Conservation (phyloP, 2,113 vertebrate species). For the Tyto alba region DNA sequence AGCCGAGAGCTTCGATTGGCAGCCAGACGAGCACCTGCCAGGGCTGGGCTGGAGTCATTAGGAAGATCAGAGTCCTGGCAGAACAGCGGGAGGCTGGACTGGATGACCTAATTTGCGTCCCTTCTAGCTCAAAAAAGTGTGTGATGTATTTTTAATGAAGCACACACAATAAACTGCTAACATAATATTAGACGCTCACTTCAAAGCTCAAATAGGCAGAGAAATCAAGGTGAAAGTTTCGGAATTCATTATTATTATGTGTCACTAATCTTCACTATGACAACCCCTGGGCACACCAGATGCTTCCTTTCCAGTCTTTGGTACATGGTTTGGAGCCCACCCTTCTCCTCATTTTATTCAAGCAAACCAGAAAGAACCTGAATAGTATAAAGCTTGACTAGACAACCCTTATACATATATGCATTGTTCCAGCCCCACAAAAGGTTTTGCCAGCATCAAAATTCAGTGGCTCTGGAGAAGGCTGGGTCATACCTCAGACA, state of each 20-base stretch:
- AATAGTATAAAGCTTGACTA: neutral
- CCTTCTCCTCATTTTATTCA: neutral
- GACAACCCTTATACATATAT: neutral
- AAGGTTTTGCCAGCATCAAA: neutral
- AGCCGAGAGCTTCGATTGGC: neutral
- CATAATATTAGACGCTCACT: slow-evolving; percentile 42
- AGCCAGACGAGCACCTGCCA: slow-evolving; percentile 16
- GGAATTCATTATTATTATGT: slow-evolving; percentile 27
- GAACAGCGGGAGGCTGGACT: slow-evolving; percentile 23
- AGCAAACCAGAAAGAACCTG: neutral
- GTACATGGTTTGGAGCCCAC: neutral
- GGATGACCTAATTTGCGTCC: slow-evolving; percentile 57
- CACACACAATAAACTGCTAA: slow-evolving; percentile 54
- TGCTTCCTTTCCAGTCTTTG: neutral
- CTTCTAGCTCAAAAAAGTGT: slow-evolving; percentile 42
- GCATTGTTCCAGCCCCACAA: neutral
- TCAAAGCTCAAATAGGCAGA: slow-evolving; percentile 32
- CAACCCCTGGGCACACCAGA: neutral
- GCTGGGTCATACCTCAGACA: neutral
- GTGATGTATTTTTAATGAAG: slow-evolving; percentile 67
- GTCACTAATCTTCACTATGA: slow-evolving; percentile 27
- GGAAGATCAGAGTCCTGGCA: slow-evolving; percentile 37
- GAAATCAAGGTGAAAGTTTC: slow-evolving; percentile 50
- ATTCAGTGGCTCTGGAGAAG: neutral
- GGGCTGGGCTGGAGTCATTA: slow-evolving; percentile 47